Evolutionary conservation across 2,113 vertebrate species (phyloP).

Genomic region (Felis chaus): DNA sequence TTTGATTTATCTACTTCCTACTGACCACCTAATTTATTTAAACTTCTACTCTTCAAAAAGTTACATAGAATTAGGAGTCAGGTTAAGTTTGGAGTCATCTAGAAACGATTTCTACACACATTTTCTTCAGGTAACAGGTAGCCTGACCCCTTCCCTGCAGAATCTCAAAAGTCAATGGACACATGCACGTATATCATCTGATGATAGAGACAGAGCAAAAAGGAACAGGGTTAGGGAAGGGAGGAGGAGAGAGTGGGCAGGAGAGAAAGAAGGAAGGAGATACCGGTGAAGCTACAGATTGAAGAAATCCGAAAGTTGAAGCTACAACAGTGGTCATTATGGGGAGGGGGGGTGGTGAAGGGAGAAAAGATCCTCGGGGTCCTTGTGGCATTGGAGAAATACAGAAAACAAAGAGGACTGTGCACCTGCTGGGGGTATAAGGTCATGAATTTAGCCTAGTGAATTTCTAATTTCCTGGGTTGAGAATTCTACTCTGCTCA

Average conservation of each 20-base stretch:
- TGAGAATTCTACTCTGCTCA: not conserved
- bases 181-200: not conserved
- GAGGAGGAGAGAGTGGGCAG: not conserved
- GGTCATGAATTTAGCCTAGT: too few species aligned
- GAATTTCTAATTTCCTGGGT: not conserved
- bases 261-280: not conserved
- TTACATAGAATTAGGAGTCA: not conserved
- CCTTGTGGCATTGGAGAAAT: not conserved
- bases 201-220: not conserved
- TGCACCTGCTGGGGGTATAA: fast-evolving
- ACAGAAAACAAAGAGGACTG: not conserved
- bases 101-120: not conserved
- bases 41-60: not conserved
- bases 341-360: not conserved
- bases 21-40: not conserved
- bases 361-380: not conserved
- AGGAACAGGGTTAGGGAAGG: not conserved
- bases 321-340: not conserved
- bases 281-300: not conserved
- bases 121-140: not conserved
- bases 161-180: not conserved
- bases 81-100: not conserved
- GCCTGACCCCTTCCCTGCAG: not conserved
- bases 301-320: not conserved
- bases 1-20: not conserved